Evolutionary conservation across 2,113 vertebrate species (phyloP), one percentile per base, ranked within the genome.

Genomic region (Paraplagusia blochii): DNA sequence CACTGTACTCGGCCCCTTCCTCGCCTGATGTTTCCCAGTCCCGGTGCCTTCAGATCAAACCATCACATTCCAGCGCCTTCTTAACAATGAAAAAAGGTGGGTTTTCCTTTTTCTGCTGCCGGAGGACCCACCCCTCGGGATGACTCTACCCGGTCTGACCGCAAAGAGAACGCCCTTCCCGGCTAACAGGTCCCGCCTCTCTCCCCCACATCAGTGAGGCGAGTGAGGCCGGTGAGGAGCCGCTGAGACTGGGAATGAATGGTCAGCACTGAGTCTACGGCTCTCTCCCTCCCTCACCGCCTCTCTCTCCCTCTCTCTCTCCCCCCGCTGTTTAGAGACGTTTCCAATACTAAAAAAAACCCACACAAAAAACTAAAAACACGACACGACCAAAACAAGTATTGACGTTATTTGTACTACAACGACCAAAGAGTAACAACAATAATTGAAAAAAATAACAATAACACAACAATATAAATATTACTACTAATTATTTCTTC

Each of bases 81-180:
- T 81, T 83, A 90, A 91, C 90, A 90, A 91, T 90, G 89, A 90
- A 85, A 85, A 85, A 90, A 90, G 82, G 88, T 88, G 85, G 88
- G 81, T 75, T 91, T 90, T 90, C 85, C 79, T 85, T 85, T 87
- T 35, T 70, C 74, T 56, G 72, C 70, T 38, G 79, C 80, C 69
- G 75, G 78, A 88, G 83, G 84, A 85, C 78, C 87, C 87, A 79
- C 90, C 90, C 87, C 88, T 86, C 72, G 82, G 79, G 76, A 79
- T 82, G 84, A 81, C 86, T 85, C 82, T 86, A 55, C 85, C 63
- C 81, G 70, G 77, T 73, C 73, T 84, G 85, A 87, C 87, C 83
- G 83, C 85, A 83, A 54, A 85, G 86, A 86, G 85, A 83, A 89
- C 90, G 89, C 90, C 90, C 87, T 89, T 85, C 86, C 81, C 85